A percentile compares a stretch with the other conserved stretches of the same genome.
Conservation (phyloP, 2,113 vertebrate genomes). For the Oncorhynchus clarkii region DNA sequence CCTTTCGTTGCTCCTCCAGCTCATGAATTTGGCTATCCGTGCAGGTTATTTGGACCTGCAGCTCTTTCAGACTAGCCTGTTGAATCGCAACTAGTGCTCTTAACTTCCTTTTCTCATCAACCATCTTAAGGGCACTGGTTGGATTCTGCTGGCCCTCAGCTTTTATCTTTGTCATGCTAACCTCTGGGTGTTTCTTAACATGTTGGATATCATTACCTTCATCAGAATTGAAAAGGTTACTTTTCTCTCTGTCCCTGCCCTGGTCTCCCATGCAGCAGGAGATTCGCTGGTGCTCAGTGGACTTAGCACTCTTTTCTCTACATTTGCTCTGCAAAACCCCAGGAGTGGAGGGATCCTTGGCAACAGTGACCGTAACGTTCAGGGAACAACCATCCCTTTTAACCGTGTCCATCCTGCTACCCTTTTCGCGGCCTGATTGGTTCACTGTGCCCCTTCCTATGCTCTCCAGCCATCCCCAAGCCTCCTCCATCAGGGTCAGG, state of each 20-base stretch:
- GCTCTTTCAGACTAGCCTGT: constrained; percentile 54
- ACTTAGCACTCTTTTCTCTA: constrained; percentile 40
- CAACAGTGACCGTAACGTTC: constrained; percentile 27
- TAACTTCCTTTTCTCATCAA: constrained; percentile 48
- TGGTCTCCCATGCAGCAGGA: constrained; percentile 63
- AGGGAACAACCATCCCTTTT: constrained; percentile 47
- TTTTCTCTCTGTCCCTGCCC: constrained; percentile 4
- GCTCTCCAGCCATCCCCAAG: constrained; percentile 75
- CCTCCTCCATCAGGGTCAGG: constrained; percentile 74
- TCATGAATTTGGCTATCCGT: constrained; percentile 58
- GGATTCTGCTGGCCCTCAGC: not conserved
- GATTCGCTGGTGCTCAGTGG: constrained; percentile 53
- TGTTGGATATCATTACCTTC: constrained; percentile 38
- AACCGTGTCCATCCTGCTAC: constrained; percentile 46
- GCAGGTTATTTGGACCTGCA: constrained; percentile 49
- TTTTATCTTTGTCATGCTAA: not conserved
- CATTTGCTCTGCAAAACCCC: constrained; percentile 29
- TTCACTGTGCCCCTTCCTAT: constrained; percentile 67
- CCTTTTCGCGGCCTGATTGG: constrained; percentile 56
- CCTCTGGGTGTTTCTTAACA: constrained; percentile 23
- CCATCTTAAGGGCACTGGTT: not conserved
- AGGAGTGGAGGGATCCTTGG: constrained; percentile 25
- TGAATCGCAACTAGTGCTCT: constrained; percentile 60
- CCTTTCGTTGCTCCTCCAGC: constrained; percentile 52
- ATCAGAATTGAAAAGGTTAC: not conserved